Conservation (phyloP, 2,797 vertebrate genomes). For the Enteromius paludinosus region DNA sequence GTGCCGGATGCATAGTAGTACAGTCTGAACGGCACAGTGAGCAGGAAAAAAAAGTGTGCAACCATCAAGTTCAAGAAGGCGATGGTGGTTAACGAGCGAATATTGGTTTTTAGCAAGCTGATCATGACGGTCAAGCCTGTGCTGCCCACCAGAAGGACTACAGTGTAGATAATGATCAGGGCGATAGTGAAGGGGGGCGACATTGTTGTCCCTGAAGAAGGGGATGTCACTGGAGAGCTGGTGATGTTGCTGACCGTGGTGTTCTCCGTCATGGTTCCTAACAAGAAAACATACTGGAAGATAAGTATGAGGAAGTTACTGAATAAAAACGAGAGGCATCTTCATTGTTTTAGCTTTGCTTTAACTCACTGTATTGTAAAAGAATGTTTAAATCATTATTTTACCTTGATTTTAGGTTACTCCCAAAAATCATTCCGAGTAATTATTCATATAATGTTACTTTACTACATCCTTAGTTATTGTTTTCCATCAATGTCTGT, state of each 20-base stretch:
- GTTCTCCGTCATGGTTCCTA: not conserved
- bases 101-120: slow-evolving; percentile 81
- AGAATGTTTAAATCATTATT: not conserved
- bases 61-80: slow-evolving; percentile 87
- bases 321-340: not conserved
- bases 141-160: slow-evolving; percentile 79
- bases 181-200: not conserved
- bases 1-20: slow-evolving; percentile 72
- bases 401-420: not conserved
- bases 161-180: slow-evolving; percentile 74
- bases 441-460: no score
- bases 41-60: slow-evolving; percentile 85
- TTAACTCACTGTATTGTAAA: not conserved
- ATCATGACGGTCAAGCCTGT: slow-evolving; percentile 78
- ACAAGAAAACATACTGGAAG: not conserved
- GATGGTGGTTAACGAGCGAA: slow-evolving; percentile 83
- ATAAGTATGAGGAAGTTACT: not conserved
- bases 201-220: no score
- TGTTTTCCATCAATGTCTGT: no score
- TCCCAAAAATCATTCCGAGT: not conserved
- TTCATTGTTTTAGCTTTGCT: not conserved
- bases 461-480: no score
- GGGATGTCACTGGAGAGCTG: not conserved
- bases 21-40: slow-evolving; percentile 90
- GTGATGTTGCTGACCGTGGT: not conserved